Conservation (phyloP, 2,113 vertebrate genomes). For the human (Homo sapiens) region GRCh38 chr14:78304001-78304500, state of each 20-base stretch:
- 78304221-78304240: neutral
- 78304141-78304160: neutral
- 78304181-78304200: neutral
- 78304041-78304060: neutral
- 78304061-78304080: neutral
- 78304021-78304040: neutral
- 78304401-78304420: neutral
- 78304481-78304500: neutral
- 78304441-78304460: neutral
- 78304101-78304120: neutral
- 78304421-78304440: neutral
- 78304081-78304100: neutral
- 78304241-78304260: neutral
- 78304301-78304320: conserved; percentile 23
- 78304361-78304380: neutral
- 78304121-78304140: neutral
- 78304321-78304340: neutral
- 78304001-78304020: neutral
- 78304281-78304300: neutral
- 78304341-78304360: neutral
- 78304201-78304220: neutral
- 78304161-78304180: neutral
- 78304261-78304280: conserved; percentile 2
- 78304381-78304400: neutral
- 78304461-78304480: neutral